Base-by-base conservation (phyloP, 2,113 vertebrate species). In the Misgurnus mizolepis region DNA sequence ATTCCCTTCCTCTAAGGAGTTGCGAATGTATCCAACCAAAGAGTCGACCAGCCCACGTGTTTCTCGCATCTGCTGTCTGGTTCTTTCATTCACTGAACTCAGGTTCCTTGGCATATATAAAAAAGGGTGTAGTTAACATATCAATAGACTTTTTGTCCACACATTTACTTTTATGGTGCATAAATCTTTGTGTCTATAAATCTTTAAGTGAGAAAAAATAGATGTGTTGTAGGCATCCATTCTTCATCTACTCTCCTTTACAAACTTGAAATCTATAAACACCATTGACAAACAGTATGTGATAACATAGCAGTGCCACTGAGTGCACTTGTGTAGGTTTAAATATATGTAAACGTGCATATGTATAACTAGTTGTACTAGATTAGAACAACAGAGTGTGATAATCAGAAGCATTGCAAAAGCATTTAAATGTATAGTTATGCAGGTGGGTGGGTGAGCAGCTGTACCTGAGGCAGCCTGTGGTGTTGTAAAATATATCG, bases 41-140 rank as follows among this genome's bases (percentile, higher is more conserved):
- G 96, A 93, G 22, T 98, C 97, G 85, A 99, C 93, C 81, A 99
- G 92, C 56, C 97, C 95, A 0, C 91, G 89, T 80, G 92, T 96
- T n/a, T 95, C 95, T 0, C 98, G 94, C 96, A 99, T 98, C 91
- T 93, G 95, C 90, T 96, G 94, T 39, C 97, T 94, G 0, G 96
- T 98, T 82, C 94, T 94, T 86, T 96, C 95, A 76, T 95, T 98
- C 79, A 96, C 95, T 0, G 98, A 99, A 89, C 98, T 99, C 91
- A 99, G 86, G 78, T 99, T 99, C 85, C 98, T 99, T 87, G 86
- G 12, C 34, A 22, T 41, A 55, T 15, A 18, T 41, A n/a, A 6
- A 41, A 72, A 72, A n/a, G 69, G 34, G 34, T 72, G n/a, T 15
- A 22, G 55, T 58, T 71, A 56, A 43, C 53, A n/a, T 39, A 7